Base-by-base conservation (phyloP, 2,797 vertebrate species). In the Clamator glandarius region DNA sequence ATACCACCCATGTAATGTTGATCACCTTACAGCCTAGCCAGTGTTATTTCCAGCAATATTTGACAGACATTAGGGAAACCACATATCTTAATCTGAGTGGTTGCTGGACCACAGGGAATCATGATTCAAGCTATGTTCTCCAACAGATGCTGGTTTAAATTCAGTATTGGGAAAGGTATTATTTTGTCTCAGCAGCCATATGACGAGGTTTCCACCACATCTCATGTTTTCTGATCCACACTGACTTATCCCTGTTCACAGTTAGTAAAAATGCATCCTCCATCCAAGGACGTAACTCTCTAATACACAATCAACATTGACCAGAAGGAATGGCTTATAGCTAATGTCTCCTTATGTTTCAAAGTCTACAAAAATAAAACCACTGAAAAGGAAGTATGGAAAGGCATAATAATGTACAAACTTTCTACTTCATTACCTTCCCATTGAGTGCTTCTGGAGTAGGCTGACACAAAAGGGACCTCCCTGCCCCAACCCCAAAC, bases 1-100 rank as follows among this genome's bases (percentile, higher is more conserved):
- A 95, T 95, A 96, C 92, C 93, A 97, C 96, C 93, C 95, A 97
- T 95, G 93, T 57, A 84, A 96, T 46, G 52, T 51, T 87, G 85
- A 73, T 95, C 92, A 94, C 92, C 90, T 92, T 70, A 42, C 46
- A 74, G 85, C 87, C 26, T 3, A 70, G 79, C 63, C 70, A 84
- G 87, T 20, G 23, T 26, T 15, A 54, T 75, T 95, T 75, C 92
- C 90, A 93, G 24, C 81, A 85, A 21, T 77, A 90, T 81, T 90
- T 93, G 94, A 95, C 52, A 85, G 91, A 89, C 86, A 80, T 84
- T 79, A 92, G 76, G 63, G 72, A 95, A 96, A 91, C 94, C 92
- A 80, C 78, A 76, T 51, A 93, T 87, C 89, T 92, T 89, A 94
- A 85, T 91, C 62, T 67, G 91, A 95, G 87, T 62, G 83, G 67